Conservation (phyloP, 2,888 invertebrate genomes). For the Amphipoea lucens region DNA sequence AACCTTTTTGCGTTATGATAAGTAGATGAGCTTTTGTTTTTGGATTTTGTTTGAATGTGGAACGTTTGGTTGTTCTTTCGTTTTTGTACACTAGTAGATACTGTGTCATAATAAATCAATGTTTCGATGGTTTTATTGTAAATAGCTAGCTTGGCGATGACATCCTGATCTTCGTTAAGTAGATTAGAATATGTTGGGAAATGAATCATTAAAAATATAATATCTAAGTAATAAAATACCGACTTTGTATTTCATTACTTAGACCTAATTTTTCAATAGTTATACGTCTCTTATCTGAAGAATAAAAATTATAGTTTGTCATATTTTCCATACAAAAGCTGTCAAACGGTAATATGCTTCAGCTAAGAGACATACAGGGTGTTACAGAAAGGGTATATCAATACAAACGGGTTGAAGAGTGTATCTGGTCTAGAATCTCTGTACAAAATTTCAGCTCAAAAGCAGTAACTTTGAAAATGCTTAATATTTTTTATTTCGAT, state of each 20-base stretch:
- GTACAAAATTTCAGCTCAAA: no score
- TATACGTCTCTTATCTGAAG: no score
- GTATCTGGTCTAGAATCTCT: no score
- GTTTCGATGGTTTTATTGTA: not conserved
- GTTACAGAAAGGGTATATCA: no score
- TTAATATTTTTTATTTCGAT: no score
- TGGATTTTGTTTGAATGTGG: not conserved
- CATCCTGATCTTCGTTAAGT: not conserved
- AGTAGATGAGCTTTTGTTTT: conserved; percentile 19
- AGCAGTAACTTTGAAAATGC: no score
- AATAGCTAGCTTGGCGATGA: not conserved
- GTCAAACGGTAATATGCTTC: no score
- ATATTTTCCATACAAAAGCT: no score
- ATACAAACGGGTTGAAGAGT: no score
- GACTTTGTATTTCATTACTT: not conserved
- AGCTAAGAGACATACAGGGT: no score
- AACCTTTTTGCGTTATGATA: conserved; percentile 64
- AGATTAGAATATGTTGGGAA: not conserved
- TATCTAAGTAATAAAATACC: not conserved
- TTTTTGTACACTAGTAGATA: not conserved
- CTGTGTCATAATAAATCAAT: not conserved
- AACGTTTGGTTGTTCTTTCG: not conserved
- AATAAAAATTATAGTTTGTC: no score
- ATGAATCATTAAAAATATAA: not conserved
- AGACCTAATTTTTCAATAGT: no score